Percentiles rank a stretch among this genome's conserved stretches.
phyloP scores from a whole-genome alignment of 2,113 vertebrate species.

The Nycticryphes semicollaris region DNA sequence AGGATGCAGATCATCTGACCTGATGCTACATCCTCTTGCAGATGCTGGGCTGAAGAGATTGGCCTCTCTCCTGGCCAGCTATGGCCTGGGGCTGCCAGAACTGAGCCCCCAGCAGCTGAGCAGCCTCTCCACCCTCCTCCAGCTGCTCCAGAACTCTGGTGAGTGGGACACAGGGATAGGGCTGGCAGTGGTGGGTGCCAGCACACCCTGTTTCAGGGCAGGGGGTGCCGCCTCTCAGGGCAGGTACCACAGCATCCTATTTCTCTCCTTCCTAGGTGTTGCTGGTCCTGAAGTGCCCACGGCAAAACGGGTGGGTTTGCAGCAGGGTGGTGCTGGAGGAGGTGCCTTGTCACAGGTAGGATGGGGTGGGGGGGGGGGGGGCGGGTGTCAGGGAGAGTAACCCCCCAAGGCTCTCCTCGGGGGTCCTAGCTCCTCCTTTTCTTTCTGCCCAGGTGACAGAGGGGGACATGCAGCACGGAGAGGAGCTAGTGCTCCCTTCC shows the following conservation, averaged over 20 bases:
- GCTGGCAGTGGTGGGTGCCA: background rate
- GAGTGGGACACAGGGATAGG: background rate
- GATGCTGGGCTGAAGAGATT: slow-evolving; percentile 78
- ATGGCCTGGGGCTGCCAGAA: slow-evolving; percentile 82
- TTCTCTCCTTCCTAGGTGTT: slow-evolving; percentile 20
- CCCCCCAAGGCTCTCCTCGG: background rate
- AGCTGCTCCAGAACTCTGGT: slow-evolving; percentile 78
- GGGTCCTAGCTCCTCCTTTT: background rate
- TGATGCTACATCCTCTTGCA: slow-evolving; percentile 20
- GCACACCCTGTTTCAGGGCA: accelerated
- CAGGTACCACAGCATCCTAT: background rate
- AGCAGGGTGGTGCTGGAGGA: background rate
- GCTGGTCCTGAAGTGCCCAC: background rate
- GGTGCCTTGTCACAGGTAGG: background rate
- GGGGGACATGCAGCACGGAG: slow-evolving; percentile 60
- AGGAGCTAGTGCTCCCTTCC: slow-evolving; percentile 13
- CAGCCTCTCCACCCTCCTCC: slow-evolving; percentile 81
- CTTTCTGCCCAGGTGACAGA: slow-evolving; percentile 64
- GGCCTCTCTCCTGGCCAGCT: slow-evolving; percentile 78
- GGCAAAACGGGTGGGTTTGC: slow-evolving; percentile 9
- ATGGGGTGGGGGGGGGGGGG: too few relatives aligned
- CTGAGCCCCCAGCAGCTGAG: slow-evolving; percentile 88
- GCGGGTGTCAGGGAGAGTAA: too few relatives aligned
- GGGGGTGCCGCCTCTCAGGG: background rate
- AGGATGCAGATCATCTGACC: accelerated